Evolutionary conservation across 2,888 invertebrate genomes (phyloP).

Genomic region (Yponomeuta sedellus): DNA sequence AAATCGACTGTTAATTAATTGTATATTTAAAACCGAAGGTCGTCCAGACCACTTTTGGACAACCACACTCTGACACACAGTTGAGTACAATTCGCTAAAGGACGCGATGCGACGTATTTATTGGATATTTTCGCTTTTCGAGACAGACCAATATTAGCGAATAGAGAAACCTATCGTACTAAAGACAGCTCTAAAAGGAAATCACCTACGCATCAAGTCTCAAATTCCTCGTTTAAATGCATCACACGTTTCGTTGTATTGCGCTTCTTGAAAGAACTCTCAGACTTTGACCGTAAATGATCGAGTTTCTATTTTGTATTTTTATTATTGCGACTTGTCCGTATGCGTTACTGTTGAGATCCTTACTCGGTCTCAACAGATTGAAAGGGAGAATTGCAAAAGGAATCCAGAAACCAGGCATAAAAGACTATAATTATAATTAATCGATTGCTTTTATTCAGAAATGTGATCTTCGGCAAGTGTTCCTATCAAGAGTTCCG

Average conservation of each 20-base stretch:
- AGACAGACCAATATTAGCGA: too few relatives aligned
- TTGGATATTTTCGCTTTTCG: background rate
- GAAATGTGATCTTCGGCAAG: background rate
- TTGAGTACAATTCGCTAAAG: background rate
- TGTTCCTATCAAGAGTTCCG: background rate
- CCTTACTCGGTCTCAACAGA: too few relatives aligned
- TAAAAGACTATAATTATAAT: too few relatives aligned
- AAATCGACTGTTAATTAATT: background rate
- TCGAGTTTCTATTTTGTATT: too few relatives aligned
- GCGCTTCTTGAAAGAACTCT: background rate
- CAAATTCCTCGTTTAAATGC: background rate
- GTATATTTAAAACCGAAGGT: constrained; percentile 5
- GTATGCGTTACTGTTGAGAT: too few relatives aligned
- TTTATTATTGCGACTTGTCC: too few relatives aligned
- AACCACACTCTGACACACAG: background rate
- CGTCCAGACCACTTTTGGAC: background rate
- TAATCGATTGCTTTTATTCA: background rate
- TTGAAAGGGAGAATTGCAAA: too few relatives aligned
- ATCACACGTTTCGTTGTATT: background rate
- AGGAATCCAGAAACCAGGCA: too few relatives aligned
- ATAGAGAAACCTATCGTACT: background rate
- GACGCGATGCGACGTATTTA: background rate
- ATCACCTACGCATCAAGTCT: background rate
- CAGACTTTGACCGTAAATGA: background rate
- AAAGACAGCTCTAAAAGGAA: background rate